Evolutionary conservation across 1,140 invertebrate species (phyloP).

Genomic region (Colletes latitarsis): DNA sequence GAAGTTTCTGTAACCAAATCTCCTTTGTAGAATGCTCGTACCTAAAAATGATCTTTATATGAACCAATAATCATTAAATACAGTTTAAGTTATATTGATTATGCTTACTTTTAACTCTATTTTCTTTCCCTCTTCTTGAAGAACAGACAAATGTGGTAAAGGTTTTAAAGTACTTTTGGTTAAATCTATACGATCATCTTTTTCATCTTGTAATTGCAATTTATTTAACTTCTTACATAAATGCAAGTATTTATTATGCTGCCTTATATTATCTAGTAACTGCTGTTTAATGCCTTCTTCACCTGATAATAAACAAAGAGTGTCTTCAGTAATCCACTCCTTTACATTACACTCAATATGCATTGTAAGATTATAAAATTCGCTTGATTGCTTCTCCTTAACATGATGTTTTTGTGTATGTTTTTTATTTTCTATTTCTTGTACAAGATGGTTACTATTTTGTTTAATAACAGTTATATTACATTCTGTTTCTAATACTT

Average conservation of each 20-base stretch:
- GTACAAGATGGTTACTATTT: neutral
- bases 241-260: slow-evolving; percentile 68
- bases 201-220: slow-evolving; percentile 69
- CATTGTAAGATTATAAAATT: slow-evolving; percentile 57
- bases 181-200: slow-evolving; percentile 55
- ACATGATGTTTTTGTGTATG: slow-evolving; percentile 38
- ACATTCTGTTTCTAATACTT: neutral
- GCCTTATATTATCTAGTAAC: slow-evolving; percentile 68
- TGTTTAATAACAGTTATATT: neutral
- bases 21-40: slow-evolving; percentile 76
- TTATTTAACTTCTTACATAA: slow-evolving; percentile 76
- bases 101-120: slow-evolving; percentile 74
- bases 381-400: slow-evolving; percentile 21
- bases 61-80: neutral
- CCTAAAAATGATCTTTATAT: slow-evolving; percentile 61
- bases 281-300: slow-evolving; percentile 68
- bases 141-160: slow-evolving; percentile 73
- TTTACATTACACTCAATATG: slow-evolving; percentile 74
- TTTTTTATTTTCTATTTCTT: slow-evolving; percentile 25
- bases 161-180: slow-evolving; percentile 71
- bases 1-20: slow-evolving; percentile 60
- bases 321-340: slow-evolving; percentile 79
- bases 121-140: slow-evolving; percentile 75
- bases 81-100: slow-evolving; percentile 21
- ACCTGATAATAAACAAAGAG: slow-evolving; percentile 73